Conservation (phyloP, 2,797 vertebrate genomes). For the Platyrinchus mystaceus region DNA sequence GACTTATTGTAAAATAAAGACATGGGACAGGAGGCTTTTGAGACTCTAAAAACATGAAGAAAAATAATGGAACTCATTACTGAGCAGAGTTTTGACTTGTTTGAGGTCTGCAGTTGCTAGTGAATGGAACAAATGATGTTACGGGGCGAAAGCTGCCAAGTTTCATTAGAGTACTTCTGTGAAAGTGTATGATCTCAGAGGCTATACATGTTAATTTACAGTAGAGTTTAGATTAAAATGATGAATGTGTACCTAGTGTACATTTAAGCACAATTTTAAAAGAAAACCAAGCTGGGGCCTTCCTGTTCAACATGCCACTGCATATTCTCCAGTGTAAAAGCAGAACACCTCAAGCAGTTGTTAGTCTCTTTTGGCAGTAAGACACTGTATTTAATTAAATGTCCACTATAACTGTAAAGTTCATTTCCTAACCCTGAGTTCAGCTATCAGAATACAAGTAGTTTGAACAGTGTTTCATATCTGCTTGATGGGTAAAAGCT, state of each 20-base stretch:
- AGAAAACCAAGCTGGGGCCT: constrained; percentile 41
- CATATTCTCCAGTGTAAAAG: neutral
- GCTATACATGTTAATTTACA: constrained; percentile 80
- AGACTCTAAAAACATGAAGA: constrained; percentile 58
- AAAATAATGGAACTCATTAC: constrained; percentile 66
- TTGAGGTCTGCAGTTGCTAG: constrained; percentile 54
- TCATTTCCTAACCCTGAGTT: constrained; percentile 12
- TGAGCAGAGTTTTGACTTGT: constrained; percentile 67
- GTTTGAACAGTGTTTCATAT: constrained; percentile 24
- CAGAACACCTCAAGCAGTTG: neutral
- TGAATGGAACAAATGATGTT: constrained; percentile 87
- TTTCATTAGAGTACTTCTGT: constrained; percentile 82
- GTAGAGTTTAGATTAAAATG: constrained; percentile 67
- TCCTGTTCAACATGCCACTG: constrained; percentile 30
- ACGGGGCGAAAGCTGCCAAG: constrained; percentile 76
- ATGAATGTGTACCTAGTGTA: constrained; percentile 66
- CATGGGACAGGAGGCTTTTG: constrained; percentile 9
- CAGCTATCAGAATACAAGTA: constrained; percentile 7
- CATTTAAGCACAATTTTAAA: constrained; percentile 60
- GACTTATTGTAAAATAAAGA: constrained; percentile 29
- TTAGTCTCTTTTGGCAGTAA: neutral
- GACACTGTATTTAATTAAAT: constrained; percentile 24
- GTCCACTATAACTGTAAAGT: neutral
- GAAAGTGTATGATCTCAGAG: constrained; percentile 82
- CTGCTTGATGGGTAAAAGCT: constrained; percentile 24